Evolutionary conservation across 1,140 invertebrate species (phyloP).

Genomic region (Pogonognathellus flavescens): DNA sequence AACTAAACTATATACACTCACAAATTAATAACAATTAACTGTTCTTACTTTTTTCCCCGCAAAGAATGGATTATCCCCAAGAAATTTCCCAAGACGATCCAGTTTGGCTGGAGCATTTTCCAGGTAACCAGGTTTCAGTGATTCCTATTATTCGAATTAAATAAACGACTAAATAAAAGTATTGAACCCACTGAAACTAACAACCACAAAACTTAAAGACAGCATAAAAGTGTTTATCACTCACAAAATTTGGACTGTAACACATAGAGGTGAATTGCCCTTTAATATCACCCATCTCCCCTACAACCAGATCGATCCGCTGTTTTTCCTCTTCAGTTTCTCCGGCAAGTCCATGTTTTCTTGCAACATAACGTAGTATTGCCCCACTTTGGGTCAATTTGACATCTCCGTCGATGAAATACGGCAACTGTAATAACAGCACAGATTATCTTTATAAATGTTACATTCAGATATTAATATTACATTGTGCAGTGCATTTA

Average conservation of each 20-base stretch:
- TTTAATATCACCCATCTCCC: constrained; percentile 71
- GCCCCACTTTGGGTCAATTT: constrained; percentile 73
- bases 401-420: constrained; percentile 73
- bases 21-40: too few species aligned
- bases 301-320: constrained; percentile 71
- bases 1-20: too few species aligned
- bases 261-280: constrained; percentile 70
- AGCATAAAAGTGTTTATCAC: neutral
- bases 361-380: constrained; percentile 73
- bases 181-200: too few species aligned
- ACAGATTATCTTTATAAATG: too few species aligned
- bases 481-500: too few species aligned
- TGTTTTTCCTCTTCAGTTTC: constrained; percentile 70
- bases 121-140: constrained; percentile 69
- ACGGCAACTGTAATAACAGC: constrained; percentile 73
- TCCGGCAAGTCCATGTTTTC: constrained; percentile 72
- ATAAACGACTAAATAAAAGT: too few species aligned
- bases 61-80: constrained; percentile 71
- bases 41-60: constrained; percentile 71
- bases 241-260: constrained; percentile 66
- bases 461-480: too few species aligned
- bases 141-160: constrained; percentile 68
- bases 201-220: constrained; percentile 49
- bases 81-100: constrained; percentile 69
- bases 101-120: constrained; percentile 69